Evolutionary conservation across 2,797 vertebrate species (phyloP).

Genomic region (Neosalanx taihuensis): DNA sequence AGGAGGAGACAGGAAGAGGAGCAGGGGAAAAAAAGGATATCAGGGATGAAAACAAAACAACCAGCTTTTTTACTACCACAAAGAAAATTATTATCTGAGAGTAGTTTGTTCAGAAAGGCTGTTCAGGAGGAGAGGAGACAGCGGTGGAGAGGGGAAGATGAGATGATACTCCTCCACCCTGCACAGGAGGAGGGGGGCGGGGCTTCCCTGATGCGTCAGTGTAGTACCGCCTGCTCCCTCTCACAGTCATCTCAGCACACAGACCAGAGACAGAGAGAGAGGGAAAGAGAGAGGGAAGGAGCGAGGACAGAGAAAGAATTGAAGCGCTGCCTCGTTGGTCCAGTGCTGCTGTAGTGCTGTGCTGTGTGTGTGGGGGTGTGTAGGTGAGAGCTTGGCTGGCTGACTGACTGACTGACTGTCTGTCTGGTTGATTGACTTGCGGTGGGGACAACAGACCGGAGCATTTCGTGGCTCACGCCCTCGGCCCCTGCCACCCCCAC

Average conservation of each 20-base stretch:
- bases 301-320: constrained; percentile 32
- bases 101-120: neutral
- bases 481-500: constrained; percentile 7
- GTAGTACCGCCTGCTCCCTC: constrained; percentile 8
- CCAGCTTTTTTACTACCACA: no score
- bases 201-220: constrained; percentile 10
- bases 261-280: constrained; percentile 21
- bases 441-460: constrained; percentile 36
- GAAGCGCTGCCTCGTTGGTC: constrained; percentile 30
- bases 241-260: constrained; percentile 47
- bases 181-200: constrained; percentile 5
- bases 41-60: constrained; percentile 6
- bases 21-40: neutral
- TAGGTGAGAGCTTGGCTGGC: neutral
- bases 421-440: constrained; percentile 30
- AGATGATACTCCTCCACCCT: constrained; percentile 40
- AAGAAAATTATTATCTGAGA: neutral
- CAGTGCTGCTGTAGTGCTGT: constrained; percentile 30
- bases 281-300: constrained; percentile 36
- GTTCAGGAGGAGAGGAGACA: constrained; percentile 19
- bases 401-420: neutral
- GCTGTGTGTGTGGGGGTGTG: constrained; percentile 26
- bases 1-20: neutral
- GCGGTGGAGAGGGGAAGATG: constrained; percentile 39
- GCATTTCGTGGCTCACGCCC: constrained; percentile 17